Evolutionary conservation across 92 coral and sea anemone genomes (phyloP).

Genomic region (Palythoa heliodiscus): DNA sequence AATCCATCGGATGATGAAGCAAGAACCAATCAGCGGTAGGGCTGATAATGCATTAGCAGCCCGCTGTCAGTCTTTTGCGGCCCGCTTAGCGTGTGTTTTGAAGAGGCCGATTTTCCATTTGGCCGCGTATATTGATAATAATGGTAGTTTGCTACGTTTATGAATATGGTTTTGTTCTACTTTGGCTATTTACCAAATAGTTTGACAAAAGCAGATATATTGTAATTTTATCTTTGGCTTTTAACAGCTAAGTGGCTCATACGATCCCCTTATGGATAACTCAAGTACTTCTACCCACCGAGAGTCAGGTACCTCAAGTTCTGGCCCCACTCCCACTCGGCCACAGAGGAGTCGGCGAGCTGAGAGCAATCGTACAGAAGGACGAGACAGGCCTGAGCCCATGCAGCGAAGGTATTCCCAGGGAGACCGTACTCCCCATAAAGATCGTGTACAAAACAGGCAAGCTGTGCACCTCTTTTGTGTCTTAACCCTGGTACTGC

Average conservation of each 20-base stretch:
- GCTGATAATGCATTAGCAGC: too few species aligned
- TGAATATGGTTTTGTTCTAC: too few species aligned
- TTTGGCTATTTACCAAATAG: too few species aligned
- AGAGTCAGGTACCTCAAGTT: slow-evolving; percentile 65
- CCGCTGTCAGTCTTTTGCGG: too few species aligned
- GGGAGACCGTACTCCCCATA: slow-evolving; percentile 72
- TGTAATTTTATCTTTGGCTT: not conserved
- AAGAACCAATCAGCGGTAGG: too few species aligned
- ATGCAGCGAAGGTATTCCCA: slow-evolving; percentile 85
- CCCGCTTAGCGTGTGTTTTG: too few species aligned
- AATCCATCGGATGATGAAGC: too few species aligned
- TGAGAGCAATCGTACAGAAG: slow-evolving; percentile 62
- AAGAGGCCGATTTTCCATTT: too few species aligned
- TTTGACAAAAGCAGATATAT: not conserved
- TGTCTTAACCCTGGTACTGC: not conserved
- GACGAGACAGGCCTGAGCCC: slow-evolving; percentile 83
- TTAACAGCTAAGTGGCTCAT: slow-evolving; percentile 79
- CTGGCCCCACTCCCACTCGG: slow-evolving; percentile 78
- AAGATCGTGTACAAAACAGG: slow-evolving; percentile 70
- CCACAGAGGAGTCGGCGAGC: slow-evolving; percentile 71
- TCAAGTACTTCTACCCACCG: slow-evolving; percentile 69
- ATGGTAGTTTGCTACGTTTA: not conserved
- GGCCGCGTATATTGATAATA: too few species aligned
- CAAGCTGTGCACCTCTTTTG: slow-evolving; percentile 39
- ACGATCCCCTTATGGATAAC: slow-evolving; percentile 85